A percentile compares a stretch with the other conserved stretches of the same genome.
These are phyloP conservation scores for Drosophila merina DNA, from an alignment of 2,888 invertebrate species.

Conservation along the genomic window DNA sequence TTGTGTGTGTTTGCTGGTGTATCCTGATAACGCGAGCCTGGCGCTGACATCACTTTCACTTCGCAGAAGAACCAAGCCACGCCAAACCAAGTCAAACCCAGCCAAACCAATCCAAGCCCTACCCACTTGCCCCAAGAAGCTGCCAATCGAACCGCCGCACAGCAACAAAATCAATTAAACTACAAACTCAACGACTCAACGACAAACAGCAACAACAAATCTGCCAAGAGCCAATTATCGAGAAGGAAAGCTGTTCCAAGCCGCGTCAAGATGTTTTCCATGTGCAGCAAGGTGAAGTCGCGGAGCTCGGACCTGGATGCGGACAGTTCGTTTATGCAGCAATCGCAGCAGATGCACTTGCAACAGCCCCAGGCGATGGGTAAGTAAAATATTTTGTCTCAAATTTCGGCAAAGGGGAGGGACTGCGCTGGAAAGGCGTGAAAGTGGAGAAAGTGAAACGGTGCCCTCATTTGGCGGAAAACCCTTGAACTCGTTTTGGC, in stretches of 20 bases:
- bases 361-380: slow-evolving; percentile 79
- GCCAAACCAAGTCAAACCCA: slow-evolving; percentile 2
- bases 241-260: slow-evolving; percentile 7
- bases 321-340: slow-evolving; percentile 43
- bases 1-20: slow-evolving; percentile 36
- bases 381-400: slow-evolving; percentile 60
- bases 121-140: slow-evolving; percentile 20
- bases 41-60: slow-evolving; percentile 51
- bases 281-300: slow-evolving; percentile 84
- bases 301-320: slow-evolving; percentile 66
- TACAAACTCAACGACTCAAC: slow-evolving; percentile 30
- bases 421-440: not conserved
- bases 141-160: slow-evolving; percentile 38
- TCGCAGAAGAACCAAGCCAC: slow-evolving; percentile 2
- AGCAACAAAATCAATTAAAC: slow-evolving; percentile 44
- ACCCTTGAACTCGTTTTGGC: slow-evolving; percentile 77
- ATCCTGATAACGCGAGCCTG: slow-evolving; percentile 59
- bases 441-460: slow-evolving; percentile 19
- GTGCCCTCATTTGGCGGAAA: slow-evolving; percentile 53
- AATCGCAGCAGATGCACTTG: slow-evolving; percentile 47
- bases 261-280: slow-evolving; percentile 81
- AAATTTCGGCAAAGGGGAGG: not conserved
- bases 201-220: slow-evolving; percentile 50
- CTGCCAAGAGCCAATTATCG: slow-evolving; percentile 59
- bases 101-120: not conserved